These are phyloP conservation scores for Melinaea marsaeus DNA, from an alignment of 2,888 invertebrate species.

Conservation along the genomic window DNA sequence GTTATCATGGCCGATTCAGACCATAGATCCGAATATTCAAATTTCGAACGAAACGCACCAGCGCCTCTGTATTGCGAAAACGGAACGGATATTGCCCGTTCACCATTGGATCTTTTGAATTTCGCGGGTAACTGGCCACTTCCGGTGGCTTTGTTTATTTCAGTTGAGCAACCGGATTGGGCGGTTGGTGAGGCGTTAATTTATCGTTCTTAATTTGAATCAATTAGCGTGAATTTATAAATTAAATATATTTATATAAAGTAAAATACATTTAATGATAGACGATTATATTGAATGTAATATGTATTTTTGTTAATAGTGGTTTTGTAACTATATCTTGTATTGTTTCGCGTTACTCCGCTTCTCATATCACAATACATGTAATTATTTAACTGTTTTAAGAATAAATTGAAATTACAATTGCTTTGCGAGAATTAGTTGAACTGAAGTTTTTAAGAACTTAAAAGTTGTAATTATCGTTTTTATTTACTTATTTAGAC, in stretches of 20 bases:
- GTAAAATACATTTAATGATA: not conserved
- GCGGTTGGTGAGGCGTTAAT: slow-evolving; percentile 30
- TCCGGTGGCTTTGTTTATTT: slow-evolving; percentile 68
- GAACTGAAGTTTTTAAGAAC: too few species aligned
- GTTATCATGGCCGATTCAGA: slow-evolving; percentile 25
- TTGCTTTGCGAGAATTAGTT: too few species aligned
- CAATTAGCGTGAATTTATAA: slow-evolving; percentile 19
- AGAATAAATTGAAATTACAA: too few species aligned
- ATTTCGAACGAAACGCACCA: slow-evolving; percentile 63
- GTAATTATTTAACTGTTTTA: too few species aligned
- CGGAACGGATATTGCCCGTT: slow-evolving; percentile 76
- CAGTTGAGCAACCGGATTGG: slow-evolving; percentile 43
- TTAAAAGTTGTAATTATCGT: too few species aligned
- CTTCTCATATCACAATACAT: too few species aligned
- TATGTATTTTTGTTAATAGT: too few species aligned
- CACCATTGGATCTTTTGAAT: slow-evolving; percentile 74
- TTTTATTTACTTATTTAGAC: too few species aligned
- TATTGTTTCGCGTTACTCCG: too few species aligned
- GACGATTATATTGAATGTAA: too few species aligned
- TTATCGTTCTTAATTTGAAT: slow-evolving; percentile 27
- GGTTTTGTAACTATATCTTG: too few species aligned
- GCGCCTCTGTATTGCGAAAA: slow-evolving; percentile 72
- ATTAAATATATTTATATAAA: not conserved
- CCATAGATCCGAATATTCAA: slow-evolving; percentile 47
- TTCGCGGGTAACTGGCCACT: slow-evolving; percentile 73